Evolutionary conservation across 2,888 invertebrate genomes (phyloP).

Genomic region (Dusona sp.): DNA sequence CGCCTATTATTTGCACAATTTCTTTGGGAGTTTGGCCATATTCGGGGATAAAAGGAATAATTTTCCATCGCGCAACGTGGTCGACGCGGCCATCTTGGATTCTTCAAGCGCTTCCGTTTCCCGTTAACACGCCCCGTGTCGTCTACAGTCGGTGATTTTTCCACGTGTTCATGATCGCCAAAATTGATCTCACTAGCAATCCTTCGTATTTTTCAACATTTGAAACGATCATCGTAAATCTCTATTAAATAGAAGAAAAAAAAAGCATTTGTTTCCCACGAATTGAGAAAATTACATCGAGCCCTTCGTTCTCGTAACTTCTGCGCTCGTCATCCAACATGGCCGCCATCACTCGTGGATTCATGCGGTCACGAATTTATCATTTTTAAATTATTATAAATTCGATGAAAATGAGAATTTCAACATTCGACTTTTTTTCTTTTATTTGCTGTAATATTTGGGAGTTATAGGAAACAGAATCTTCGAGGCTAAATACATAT

Average conservation of each 20-base stretch:
- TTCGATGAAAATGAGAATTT: neutral
- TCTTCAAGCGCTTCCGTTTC: conserved; percentile 62
- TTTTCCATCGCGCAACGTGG: conserved; percentile 73
- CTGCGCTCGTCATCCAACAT: neutral
- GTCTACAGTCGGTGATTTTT: conserved; percentile 30
- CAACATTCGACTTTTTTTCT: neutral
- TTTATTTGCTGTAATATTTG: neutral
- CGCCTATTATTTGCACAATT: neutral
- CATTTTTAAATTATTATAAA: neutral
- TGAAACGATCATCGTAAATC: neutral
- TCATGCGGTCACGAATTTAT: neutral
- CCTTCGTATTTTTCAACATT: neutral
- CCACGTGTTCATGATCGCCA: conserved; percentile 8
- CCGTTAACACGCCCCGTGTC: conserved; percentile 63
- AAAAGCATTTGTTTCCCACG: neutral
- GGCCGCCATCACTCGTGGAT: neutral
- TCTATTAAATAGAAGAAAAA: neutral
- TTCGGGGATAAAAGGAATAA: conserved; percentile 32
- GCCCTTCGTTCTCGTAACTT: neutral
- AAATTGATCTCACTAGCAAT: neutral
- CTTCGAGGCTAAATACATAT: neutral
- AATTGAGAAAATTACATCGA: neutral
- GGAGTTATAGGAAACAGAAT: neutral
- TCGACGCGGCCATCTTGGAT: conserved; percentile 74
- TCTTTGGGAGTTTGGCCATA: neutral